A percentile compares a stretch with the other conserved stretches of the same genome.
phyloP scores from a whole-genome alignment of 2,797 vertebrate genomes.

The Poliocrania exsul region DNA sequence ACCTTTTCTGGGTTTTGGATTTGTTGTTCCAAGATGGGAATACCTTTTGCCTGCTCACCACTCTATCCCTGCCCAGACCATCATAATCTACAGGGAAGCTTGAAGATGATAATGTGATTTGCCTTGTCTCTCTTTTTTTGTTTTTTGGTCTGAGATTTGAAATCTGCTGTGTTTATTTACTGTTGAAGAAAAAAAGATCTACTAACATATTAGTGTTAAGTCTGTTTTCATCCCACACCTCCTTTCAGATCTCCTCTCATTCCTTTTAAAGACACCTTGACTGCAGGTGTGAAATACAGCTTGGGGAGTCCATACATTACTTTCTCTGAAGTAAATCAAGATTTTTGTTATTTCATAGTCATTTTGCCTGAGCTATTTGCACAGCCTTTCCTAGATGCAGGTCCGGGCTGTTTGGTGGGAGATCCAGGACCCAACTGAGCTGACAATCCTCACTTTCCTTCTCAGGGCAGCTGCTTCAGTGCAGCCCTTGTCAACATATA shows the following conservation, averaged over 20 bases:
- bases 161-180: background rate
- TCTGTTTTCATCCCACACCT: background rate
- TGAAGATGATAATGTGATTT: background rate
- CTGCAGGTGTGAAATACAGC: constrained; percentile 4
- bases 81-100: background rate
- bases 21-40: background rate
- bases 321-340: constrained; percentile 22
- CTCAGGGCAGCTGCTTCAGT: background rate
- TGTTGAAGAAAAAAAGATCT: background rate
- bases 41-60: background rate
- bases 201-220: background rate
- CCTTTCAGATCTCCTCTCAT: background rate
- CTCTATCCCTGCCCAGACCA: background rate
- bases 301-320: background rate
- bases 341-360: background rate
- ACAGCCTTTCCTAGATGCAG: background rate
- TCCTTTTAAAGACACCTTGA: constrained; percentile 2
- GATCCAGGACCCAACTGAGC: background rate
- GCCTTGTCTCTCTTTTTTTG: background rate
- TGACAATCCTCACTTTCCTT: background rate
- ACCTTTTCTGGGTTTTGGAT: background rate
- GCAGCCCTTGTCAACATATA: background rate
- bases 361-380: constrained; percentile 2
- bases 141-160: background rate
- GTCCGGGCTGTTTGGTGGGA: background rate